Percentiles rank a stretch among this genome's conserved stretches.
phyloP scores from a whole-genome alignment of 2,797 vertebrate genomes.

The Novumbra hubbsi region DNA sequence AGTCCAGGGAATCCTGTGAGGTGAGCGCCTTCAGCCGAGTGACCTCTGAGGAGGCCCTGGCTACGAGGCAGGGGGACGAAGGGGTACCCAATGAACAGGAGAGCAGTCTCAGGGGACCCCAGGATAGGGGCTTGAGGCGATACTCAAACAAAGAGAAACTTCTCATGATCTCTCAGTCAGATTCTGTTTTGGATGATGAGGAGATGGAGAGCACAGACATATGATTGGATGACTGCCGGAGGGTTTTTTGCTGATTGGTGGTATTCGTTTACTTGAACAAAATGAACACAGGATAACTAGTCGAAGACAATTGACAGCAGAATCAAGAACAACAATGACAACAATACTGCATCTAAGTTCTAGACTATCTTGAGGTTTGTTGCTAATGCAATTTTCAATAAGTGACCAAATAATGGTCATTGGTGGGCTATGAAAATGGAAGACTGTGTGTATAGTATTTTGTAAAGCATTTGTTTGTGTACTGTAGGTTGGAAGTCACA shows the following conservation, averaged over 20 bases:
- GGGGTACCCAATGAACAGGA: constrained; percentile 34
- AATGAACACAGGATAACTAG: background rate
- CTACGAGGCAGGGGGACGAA: constrained; percentile 20
- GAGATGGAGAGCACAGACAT: constrained; percentile 68
- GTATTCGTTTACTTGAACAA: constrained; percentile 14
- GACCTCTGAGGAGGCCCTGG: constrained; percentile 57
- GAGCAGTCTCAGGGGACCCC: constrained; percentile 35
- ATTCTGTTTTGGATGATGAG: constrained; percentile 63
- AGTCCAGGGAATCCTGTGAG: constrained; percentile 75
- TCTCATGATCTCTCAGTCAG: constrained; percentile 78
- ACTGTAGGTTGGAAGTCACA: constrained; percentile 24
- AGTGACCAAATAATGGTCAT: constrained; percentile 9
- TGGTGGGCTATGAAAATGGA: constrained; percentile 16
- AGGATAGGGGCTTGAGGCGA: constrained; percentile 57
- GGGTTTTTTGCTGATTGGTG: background rate
- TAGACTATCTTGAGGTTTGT: background rate
- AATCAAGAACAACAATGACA: background rate
- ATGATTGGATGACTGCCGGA: constrained; percentile 45
- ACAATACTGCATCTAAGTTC: background rate
- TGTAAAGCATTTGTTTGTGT: constrained; percentile 32
- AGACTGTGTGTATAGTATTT: constrained; percentile 28
- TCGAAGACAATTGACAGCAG: background rate
- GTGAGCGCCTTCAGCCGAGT: constrained; percentile 57
- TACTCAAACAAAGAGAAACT: constrained; percentile 86
- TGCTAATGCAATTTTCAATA: constrained; percentile 16